Base-by-base conservation (phyloP, 2,888 invertebrate species). In the Limenitis arthemis region DNA sequence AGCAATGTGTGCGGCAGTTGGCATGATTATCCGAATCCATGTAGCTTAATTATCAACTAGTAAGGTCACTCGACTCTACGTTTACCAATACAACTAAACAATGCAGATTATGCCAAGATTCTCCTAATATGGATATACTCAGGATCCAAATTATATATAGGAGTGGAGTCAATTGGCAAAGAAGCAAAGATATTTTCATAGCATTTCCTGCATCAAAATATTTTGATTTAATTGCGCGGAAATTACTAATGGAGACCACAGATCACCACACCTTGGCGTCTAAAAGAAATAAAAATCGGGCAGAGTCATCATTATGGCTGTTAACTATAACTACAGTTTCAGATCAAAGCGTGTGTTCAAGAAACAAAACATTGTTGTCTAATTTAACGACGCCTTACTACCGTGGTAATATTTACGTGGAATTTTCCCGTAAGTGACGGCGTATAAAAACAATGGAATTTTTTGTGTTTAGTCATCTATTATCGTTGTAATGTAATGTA, bases 381-480 rank as follows among this genome's bases (percentile, higher is more conserved):
- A 51, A 56, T 56, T 60, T 56, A 20, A 60, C 42, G 58, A 47
- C 8, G 49, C 34, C 34, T 42, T 36, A 49, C 47, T 43, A 48
- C 29, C 30, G 44, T 53, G 39, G 49, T 54, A 54, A 58, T 47
- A 44, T 58, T 49, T 38, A 41, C 30, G 31, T 20, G 43, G 53
- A 53, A 55, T 46, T 33, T 49, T 49, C 38, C 44, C 31, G 11
- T 29, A 44, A 31, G 34, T 37, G 30, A 9, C 12, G 38, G 31
- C 30, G 31, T 46, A n/a, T 11, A 11, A 37, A 37, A 37, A 46
- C 12, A 46, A 38, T 12, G 12, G n/a, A 37, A 37, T 5, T 9
- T 6, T 37, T 30, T 29, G 8, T n/a, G 11, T 7, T 37, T 37
- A 6, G 36, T n/a, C 36, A 37, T 11, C n/a, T 37, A 6, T 37